Percentiles rank a stretch among this genome's conserved stretches.
These are phyloP conservation scores for Leptopterna dolabrata DNA, from an alignment of 2,888 invertebrate species.

Conservation along the genomic window DNA sequence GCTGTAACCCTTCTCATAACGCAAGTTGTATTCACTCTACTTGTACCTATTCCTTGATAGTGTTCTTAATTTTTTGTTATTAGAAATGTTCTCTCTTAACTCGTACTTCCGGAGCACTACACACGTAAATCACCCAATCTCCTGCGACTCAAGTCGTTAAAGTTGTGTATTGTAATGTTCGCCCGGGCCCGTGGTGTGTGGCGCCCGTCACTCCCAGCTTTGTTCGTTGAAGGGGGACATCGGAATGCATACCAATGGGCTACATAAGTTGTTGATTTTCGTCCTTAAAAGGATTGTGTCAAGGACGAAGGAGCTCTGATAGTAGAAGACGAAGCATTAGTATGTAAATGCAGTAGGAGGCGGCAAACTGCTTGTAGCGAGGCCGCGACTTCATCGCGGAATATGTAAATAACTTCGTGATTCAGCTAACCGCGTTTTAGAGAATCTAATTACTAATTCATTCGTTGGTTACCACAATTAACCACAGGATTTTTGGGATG, in stretches of 20 bases:
- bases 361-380: slow-evolving; percentile 23
- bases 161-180: neutral
- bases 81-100: too few species aligned
- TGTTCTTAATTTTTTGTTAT: too few species aligned
- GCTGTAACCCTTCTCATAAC: too few species aligned
- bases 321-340: neutral
- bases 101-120: neutral
- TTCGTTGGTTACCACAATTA: too few species aligned
- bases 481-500: too few species aligned
- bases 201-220: neutral
- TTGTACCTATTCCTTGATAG: too few species aligned
- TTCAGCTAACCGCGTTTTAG: neutral
- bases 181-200: neutral
- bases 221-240: neutral
- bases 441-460: too few species aligned
- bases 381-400: neutral
- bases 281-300: slow-evolving; percentile 48
- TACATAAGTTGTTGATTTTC: slow-evolving; percentile 30
- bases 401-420: neutral
- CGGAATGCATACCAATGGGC: slow-evolving; percentile 28
- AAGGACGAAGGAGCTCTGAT: slow-evolving; percentile 22
- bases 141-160: neutral
- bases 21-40: too few species aligned
- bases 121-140: neutral
- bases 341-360: slow-evolving; percentile 33